Percentiles rank a stretch among this genome's conserved stretches.
phyloP scores from a whole-genome alignment of 2,888 invertebrate species.

The Lithophane socia region DNA sequence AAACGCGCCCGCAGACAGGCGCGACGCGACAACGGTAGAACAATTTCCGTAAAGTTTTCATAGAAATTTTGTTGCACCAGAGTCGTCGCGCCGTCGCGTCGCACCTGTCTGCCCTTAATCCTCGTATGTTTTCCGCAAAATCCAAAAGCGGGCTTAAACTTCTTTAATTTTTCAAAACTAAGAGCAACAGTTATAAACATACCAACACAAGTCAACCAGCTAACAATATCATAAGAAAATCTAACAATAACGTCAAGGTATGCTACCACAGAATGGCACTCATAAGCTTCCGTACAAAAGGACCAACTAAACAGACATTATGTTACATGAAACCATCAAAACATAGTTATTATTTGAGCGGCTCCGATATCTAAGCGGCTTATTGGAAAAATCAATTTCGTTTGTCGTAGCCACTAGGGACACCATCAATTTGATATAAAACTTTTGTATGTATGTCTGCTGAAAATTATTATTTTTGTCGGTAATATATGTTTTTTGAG shows the following conservation, averaged over 20 bases:
- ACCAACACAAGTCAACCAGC: background rate
- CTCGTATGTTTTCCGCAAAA: background rate
- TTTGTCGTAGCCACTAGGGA: slow-evolving; percentile 76
- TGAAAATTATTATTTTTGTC: background rate
- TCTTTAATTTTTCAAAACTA: background rate
- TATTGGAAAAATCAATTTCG: slow-evolving; percentile 86
- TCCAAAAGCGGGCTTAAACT: background rate
- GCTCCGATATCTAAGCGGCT: slow-evolving; percentile 83
- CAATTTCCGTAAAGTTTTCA: too few species aligned
- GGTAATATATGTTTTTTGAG: too few species aligned
- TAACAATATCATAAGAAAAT: background rate
- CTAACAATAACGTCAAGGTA: background rate
- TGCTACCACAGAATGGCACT: background rate
- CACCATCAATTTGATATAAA: slow-evolving; percentile 64
- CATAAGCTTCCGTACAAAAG: slow-evolving; percentile 14
- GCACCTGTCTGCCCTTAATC: too few species aligned
- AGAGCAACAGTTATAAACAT: background rate
- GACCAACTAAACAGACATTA: slow-evolving; percentile 30
- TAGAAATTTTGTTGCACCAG: too few species aligned
- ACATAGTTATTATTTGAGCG: slow-evolving; percentile 79
- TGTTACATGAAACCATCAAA: slow-evolving; percentile 65
- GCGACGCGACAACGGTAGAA: too few species aligned
- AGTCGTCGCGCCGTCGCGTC: too few species aligned
- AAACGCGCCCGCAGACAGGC: too few species aligned
- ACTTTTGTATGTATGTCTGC: background rate